Conservation (phyloP, 2,888 invertebrate genomes). For the Sicus ferrugineus region DNA sequence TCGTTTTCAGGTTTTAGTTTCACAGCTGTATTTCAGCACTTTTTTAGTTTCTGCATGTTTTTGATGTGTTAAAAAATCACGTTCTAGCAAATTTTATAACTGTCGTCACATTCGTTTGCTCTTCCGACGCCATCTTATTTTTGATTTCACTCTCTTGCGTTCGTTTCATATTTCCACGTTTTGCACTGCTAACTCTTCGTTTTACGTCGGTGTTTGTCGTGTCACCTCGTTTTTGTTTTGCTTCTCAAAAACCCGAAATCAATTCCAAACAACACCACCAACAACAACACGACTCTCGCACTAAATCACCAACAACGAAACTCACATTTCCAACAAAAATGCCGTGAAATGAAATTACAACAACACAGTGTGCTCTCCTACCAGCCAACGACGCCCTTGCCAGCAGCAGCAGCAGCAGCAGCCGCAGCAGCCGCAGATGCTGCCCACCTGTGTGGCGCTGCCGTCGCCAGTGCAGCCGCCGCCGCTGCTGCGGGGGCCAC, state of each 20-base stretch:
- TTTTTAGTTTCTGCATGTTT: constrained; percentile 37
- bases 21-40: background rate
- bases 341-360: constrained; percentile 21
- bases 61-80: constrained; percentile 9
- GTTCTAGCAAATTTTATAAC: background rate
- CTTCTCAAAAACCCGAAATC: constrained; percentile 42
- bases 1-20: background rate
- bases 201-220: constrained; percentile 41
- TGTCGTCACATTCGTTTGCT: constrained; percentile 18
- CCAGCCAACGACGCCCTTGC: constrained; percentile 50
- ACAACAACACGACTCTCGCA: constrained; percentile 25
- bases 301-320: constrained; percentile 32
- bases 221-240: constrained; percentile 42
- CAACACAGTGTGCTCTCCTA: constrained; percentile 59
- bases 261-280: constrained; percentile 27
- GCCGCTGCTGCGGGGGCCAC: constrained; percentile 33
- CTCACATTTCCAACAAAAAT: constrained; percentile 20
- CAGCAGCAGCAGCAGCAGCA: constrained; percentile 17
- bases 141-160: constrained; percentile 40
- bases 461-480: constrained; percentile 10
- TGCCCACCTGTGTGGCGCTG: background rate
- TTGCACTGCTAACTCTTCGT: constrained; percentile 42
- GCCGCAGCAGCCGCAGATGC: constrained; percentile 23
- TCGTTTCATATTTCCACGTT: constrained; percentile 37
- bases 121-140: constrained; percentile 36